These are phyloP conservation scores for Thymelicus lineola DNA, from an alignment of 2,888 invertebrate genomes.

Conservation along the genomic window DNA sequence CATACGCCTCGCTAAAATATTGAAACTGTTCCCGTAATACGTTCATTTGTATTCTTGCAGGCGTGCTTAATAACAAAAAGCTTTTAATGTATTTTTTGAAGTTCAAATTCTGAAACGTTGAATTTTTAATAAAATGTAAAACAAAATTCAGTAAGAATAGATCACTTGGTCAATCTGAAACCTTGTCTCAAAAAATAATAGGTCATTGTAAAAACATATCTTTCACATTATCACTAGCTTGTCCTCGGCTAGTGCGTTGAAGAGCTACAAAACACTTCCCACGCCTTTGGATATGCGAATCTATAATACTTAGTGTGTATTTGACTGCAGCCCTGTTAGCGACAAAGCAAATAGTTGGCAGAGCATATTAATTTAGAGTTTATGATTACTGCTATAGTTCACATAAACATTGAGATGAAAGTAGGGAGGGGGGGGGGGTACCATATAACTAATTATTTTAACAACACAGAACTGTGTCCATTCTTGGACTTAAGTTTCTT, in stretches of 20 bases:
- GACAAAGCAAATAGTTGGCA: conserved; percentile 29
- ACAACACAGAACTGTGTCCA: no score
- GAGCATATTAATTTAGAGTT: conserved; percentile 9
- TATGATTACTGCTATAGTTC: conserved; percentile 15
- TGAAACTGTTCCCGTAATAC: not conserved
- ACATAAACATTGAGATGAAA: no score
- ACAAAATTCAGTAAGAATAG: not conserved
- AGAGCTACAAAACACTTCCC: conserved; percentile 17
- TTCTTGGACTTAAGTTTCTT: no score
- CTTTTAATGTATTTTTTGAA: not conserved
- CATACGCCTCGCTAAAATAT: conserved; percentile 21
- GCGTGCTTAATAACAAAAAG: not conserved
- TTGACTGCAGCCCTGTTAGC: conserved; percentile 17
- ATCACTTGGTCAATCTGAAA: not conserved
- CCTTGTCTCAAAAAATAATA: conserved; percentile 5
- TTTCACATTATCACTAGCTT: conserved; percentile 1
- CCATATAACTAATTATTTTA: no score
- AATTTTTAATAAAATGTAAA: not conserved
- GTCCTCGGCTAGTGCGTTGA: conserved; percentile 1
- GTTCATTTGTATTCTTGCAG: not conserved
- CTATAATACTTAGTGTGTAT: no score
- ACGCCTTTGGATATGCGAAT: conserved; percentile 11
- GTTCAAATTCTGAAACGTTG: no score
- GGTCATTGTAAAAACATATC: conserved; percentile 15
- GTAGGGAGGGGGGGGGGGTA: no score